Evolutionary conservation across 2,797 vertebrate genomes (phyloP), one percentile per base, ranked within the genome.

Genomic region (Chromobotia macracanthus): DNA sequence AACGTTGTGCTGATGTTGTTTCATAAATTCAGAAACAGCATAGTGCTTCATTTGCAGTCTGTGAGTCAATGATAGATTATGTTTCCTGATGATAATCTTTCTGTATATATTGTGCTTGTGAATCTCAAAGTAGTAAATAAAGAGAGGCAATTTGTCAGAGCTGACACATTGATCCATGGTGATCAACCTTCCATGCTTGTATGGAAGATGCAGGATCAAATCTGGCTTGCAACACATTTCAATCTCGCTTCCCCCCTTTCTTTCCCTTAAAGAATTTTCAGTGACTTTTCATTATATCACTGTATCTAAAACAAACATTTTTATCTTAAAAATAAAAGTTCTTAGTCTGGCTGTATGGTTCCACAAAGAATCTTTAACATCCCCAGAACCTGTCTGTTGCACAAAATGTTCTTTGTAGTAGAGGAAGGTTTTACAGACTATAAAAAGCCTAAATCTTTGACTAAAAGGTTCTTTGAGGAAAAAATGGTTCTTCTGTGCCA

Each of bases 71-170:
- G 11, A 19, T 48, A 48, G 8, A 48, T 71, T 9, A 21, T 60
- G 25, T 74, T 74, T 46, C 18, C 7, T 74, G 25, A 25, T 46
- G 55, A 58, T 58, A 46, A 73, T 73, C 56, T 50, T 72, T 50
- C 55, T 18, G 31, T 18, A 70, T 38, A 8, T 3, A 55, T 8
- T 38, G n/a, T 71, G 31, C 7, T 44, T 46, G 56, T 23, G 5
- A 16, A 3, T 60, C 56, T 60, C 56, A 25, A 60, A 72, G 35
- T 2, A 44, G 4, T 12, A 60, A 60, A 60, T 60, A 15, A 31
- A 31, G 56, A 60, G 9, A 44, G 41, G 41, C 41, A 44, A 44
- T 44, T 3, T 5, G 31, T 64, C 28, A 60, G 11, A 28, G 21
- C 56, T 1, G 23, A 60, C 12, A 15, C n/a, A 5, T 25, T 60